phyloP scores from a whole-genome alignment of 2,888 invertebrate species.

The Thereva unica region DNA sequence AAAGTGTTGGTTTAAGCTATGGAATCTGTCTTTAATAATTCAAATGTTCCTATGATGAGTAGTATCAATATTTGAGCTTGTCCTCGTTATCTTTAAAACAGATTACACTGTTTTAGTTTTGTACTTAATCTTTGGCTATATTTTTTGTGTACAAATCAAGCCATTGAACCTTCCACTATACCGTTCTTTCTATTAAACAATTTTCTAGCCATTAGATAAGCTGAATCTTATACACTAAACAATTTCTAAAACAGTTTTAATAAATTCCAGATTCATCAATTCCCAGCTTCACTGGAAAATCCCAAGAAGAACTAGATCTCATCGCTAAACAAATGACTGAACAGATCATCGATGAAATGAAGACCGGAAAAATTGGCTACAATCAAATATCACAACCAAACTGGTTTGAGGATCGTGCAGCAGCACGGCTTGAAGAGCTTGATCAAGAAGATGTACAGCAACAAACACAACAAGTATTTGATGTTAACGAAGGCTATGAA shows the following conservation, averaged over 20 bases:
- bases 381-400: slow-evolving; percentile 50
- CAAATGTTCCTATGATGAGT: too few relatives aligned
- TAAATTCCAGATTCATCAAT: neutral
- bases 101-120: too few relatives aligned
- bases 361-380: slow-evolving; percentile 49
- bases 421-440: slow-evolving; percentile 48
- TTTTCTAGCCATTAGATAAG: too few relatives aligned
- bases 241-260: neutral
- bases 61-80: too few relatives aligned
- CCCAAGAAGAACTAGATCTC: slow-evolving; percentile 46
- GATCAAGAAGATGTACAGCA: slow-evolving; percentile 42
- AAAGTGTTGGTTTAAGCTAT: too few relatives aligned
- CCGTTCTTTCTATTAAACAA: too few relatives aligned
- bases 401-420: slow-evolving; percentile 54
- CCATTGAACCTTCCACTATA: too few relatives aligned
- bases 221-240: too few relatives aligned
- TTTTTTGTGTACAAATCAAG: too few relatives aligned
- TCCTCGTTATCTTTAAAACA: too few relatives aligned
- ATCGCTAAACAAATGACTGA: slow-evolving; percentile 47
- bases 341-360: slow-evolving; percentile 52
- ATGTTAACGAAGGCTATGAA: slow-evolving; percentile 24
- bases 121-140: too few relatives aligned
- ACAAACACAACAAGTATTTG: slow-evolving; percentile 46
- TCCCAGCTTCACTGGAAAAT: slow-evolving; percentile 51
- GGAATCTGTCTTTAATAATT: too few relatives aligned